Conservation (phyloP, 2,888 invertebrate species). For the Synergus laeviventris region DNA sequence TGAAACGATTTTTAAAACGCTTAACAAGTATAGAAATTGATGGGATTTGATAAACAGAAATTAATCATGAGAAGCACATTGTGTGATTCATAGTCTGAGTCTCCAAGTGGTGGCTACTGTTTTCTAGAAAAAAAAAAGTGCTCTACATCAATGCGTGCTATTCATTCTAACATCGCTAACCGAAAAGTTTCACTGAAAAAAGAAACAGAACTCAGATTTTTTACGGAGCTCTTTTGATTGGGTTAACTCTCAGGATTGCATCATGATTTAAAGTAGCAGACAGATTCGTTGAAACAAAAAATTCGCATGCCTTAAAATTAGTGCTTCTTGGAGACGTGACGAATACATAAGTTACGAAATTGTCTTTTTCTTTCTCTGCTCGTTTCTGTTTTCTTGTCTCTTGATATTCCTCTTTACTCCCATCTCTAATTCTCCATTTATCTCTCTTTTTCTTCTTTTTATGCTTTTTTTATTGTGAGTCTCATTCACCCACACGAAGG, state of each 20-base stretch:
- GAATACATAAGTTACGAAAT: conserved; percentile 17
- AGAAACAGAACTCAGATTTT: conserved; percentile 6
- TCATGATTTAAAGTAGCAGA: conserved; percentile 33
- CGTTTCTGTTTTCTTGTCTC: neutral
- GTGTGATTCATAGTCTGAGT: neutral
- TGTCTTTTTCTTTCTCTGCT: neutral
- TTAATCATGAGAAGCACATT: neutral
- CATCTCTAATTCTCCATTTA: neutral
- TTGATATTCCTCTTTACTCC: neutral
- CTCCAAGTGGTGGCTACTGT: neutral
- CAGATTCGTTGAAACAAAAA: conserved; percentile 15
- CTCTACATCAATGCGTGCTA: conserved; percentile 24
- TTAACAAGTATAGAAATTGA: neutral
- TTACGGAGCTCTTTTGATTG: conserved; percentile 6
- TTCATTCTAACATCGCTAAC: conserved; percentile 16
- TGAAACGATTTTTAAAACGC: neutral
- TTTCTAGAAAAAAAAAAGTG: conserved; percentile 3
- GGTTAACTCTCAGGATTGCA: conserved; percentile 26
- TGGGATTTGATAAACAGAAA: too few species aligned
- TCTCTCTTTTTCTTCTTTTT: neutral
- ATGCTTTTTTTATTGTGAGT: conserved; percentile 14
- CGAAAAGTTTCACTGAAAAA: conserved; percentile 30
- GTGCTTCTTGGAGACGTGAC: conserved; percentile 28
- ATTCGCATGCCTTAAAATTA: conserved; percentile 35
- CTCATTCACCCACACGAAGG: conserved; percentile 41